Base-by-base conservation (phyloP, 1,140 invertebrate species). In the Drosophila pandora region DNA sequence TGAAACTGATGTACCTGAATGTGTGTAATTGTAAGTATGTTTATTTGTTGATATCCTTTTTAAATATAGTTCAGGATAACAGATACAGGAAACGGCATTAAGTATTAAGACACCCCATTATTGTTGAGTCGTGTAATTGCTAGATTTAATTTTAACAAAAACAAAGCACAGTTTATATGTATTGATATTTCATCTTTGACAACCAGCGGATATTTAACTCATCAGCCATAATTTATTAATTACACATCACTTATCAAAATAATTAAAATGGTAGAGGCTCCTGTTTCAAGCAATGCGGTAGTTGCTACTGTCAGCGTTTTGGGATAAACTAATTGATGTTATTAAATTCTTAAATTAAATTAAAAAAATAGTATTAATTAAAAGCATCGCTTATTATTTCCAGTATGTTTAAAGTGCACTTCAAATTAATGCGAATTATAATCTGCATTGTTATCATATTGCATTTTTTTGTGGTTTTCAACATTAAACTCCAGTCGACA, bases 341-440 rank as follows among this genome's bases (percentile, higher is more conserved):
- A 47, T 54, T 65, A 54, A 75, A 75, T 75, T 25, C 25, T 34
- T 32, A 53, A 73, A 73, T 73, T 62, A 21, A 56, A 82, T 83
- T 62, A 56, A 74, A 75, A 74, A 75, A 52, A 47, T 34, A 32
- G 41, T 64, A 74, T 81, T 81, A 62, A 63, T 65, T 67, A 67
- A 62, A 62, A 41, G 41, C 73, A 62, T 39, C 72, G 48, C 65
- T 13, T 37, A 67, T 81, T 64, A 65, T 64, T 57, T 79, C 47
- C 58, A 53, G 49, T 10, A 17, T 30, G 71, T 52, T 76, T 62
- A 64, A 72, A 64, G 56, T 64, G 48, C 61, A 59, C 45, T 84
- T 39, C 41, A 58, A 55, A 73, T 84, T 76, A 73, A 60, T 72
- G 23, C 65, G 62, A 76, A 73, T 76, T 80, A 80, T 68, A 34